These are phyloP conservation scores for Pterophyllum scalare DNA, from an alignment of 2,113 vertebrate genomes.

Conservation along the genomic window DNA sequence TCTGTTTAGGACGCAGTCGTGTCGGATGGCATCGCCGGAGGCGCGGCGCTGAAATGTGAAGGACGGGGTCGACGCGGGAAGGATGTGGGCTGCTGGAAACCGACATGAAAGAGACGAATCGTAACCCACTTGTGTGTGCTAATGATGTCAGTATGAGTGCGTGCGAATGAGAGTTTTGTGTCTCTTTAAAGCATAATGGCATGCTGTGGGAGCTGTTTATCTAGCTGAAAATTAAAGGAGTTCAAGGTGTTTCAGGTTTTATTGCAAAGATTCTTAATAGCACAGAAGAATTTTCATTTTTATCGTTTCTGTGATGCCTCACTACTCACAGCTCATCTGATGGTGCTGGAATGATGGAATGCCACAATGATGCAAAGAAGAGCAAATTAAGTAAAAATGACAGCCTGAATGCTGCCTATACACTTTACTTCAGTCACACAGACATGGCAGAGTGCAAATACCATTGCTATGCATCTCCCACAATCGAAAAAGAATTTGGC, in stretches of 20 bases:
- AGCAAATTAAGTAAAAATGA: slow-evolving; percentile 75
- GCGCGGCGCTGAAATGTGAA: slow-evolving; percentile 71
- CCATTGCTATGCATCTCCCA: slow-evolving; percentile 56
- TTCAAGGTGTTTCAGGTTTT: slow-evolving; percentile 72
- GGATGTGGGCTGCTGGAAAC: slow-evolving; percentile 51
- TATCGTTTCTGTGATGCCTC: slow-evolving; percentile 35
- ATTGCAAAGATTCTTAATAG: slow-evolving; percentile 43
- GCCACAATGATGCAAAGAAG: slow-evolving; percentile 54
- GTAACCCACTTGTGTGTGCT: slow-evolving; percentile 67
- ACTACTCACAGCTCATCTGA: slow-evolving; percentile 62
- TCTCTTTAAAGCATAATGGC: slow-evolving; percentile 67
- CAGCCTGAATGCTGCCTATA: slow-evolving; percentile 61
- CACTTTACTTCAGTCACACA: slow-evolving; percentile 68
- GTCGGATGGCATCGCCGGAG: slow-evolving; percentile 50
- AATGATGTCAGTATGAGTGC: slow-evolving; percentile 58
- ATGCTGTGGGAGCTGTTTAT: slow-evolving; percentile 54
- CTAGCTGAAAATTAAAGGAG: slow-evolving; percentile 62
- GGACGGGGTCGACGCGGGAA: slow-evolving; percentile 46
- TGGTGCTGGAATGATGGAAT: slow-evolving; percentile 68
- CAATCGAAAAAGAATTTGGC: slow-evolving; percentile 69
- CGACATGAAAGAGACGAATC: slow-evolving; percentile 60
- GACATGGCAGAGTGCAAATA: slow-evolving; percentile 70
- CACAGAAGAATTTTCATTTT: slow-evolving; percentile 61
- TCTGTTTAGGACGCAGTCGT: slow-evolving; percentile 48
- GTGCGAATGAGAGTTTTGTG: slow-evolving; percentile 50